These are phyloP conservation scores for Melanophora roralis DNA, from an alignment of 2,888 invertebrate species.

Conservation along the genomic window DNA sequence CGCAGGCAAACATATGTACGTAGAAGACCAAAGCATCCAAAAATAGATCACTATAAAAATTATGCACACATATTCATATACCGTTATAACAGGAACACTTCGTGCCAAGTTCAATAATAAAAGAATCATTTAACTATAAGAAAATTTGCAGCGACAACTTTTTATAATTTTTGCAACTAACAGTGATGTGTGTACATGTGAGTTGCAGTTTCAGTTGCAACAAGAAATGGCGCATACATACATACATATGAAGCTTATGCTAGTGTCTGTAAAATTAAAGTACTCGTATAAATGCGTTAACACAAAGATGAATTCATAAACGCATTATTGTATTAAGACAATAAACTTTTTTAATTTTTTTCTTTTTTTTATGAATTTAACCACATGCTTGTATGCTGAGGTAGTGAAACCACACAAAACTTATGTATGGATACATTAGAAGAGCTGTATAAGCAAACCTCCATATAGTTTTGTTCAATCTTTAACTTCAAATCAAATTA, in stretches of 20 bases:
- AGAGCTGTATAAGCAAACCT: conserved; percentile 7
- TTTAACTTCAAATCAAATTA: conserved; percentile 53
- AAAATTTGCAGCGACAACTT: conserved; percentile 31
- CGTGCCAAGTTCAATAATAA: conserved; percentile 62
- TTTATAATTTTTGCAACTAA: conserved; percentile 20
- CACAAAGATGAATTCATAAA: conserved; percentile 57
- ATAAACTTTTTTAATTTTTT: conserved; percentile 32
- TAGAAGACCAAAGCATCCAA: not conserved
- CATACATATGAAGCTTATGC: too few species aligned
- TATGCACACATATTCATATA: conserved; percentile 43
- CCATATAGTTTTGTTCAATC: conserved; percentile 53
- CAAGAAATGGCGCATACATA: not conserved
- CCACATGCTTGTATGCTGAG: conserved; percentile 43
- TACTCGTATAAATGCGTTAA: conserved; percentile 45
- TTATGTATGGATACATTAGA: not conserved
- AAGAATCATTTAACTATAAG: conserved; percentile 60
- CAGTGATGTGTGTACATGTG: conserved; percentile 16
- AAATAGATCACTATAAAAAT: conserved; percentile 49
- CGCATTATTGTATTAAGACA: conserved; percentile 55
- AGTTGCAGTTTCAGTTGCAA: conserved; percentile 21
- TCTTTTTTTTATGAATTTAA: not conserved
- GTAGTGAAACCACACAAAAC: conserved; percentile 48
- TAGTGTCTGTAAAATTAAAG: not conserved
- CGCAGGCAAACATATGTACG: not conserved
- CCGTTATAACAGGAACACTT: conserved; percentile 54